Conservation (phyloP, 2,888 invertebrate species). For the Meghimatium bilineatum region DNA sequence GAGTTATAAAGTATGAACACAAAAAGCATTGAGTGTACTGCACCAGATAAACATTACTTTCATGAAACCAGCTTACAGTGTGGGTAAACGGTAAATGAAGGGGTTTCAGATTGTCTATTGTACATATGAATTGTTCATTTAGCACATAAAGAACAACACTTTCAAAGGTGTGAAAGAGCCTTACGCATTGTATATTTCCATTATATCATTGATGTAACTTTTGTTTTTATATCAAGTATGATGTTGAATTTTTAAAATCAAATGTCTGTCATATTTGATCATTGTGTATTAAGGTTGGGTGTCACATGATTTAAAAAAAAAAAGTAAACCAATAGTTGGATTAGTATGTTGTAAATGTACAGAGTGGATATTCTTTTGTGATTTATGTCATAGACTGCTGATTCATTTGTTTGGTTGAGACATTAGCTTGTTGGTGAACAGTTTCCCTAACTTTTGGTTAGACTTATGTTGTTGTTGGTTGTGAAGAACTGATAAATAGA, state of each 20-base stretch:
- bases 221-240: background rate
- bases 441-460: too few relatives aligned
- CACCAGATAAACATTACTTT: background rate
- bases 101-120: background rate
- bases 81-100: background rate
- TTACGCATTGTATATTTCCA: conserved; percentile 8
- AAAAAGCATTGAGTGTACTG: background rate
- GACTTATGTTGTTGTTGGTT: too few relatives aligned
- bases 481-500: too few relatives aligned
- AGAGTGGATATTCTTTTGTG: too few relatives aligned
- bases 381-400: too few relatives aligned
- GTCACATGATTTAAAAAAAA: too few relatives aligned
- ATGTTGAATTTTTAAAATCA: conserved; percentile 46
- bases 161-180: conserved; percentile 45
- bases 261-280: background rate
- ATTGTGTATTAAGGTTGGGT: background rate
- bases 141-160: conserved; percentile 32
- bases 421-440: too few relatives aligned
- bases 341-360: too few relatives aligned
- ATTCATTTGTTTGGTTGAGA: too few relatives aligned
- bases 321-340: too few relatives aligned
- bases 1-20: background rate
- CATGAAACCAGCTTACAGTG: background rate
- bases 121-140: background rate
- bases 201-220: background rate